Percentiles rank a stretch among this genome's conserved stretches.
phyloP scores from a whole-genome alignment of 2,113 vertebrate genomes.

The Leptosomus discolor region DNA sequence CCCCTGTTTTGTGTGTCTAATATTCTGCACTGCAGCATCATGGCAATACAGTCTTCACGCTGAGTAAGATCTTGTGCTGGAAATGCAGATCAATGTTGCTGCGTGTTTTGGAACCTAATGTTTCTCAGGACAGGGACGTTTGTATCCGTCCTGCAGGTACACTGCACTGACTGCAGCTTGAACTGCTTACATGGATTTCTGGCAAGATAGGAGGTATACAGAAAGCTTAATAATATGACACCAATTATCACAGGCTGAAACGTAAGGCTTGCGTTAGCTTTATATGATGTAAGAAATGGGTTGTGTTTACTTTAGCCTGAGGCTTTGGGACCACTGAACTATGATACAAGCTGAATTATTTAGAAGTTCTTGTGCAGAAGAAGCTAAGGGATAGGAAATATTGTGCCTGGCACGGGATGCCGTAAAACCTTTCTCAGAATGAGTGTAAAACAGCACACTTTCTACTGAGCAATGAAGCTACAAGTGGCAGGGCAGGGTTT shows the following conservation, averaged over 20 bases:
- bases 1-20: not conserved
- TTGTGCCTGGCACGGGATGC: not conserved
- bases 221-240: not conserved
- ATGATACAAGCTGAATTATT: conserved; percentile 10
- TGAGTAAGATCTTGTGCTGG: not conserved
- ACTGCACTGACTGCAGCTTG: not conserved
- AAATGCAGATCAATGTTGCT: not conserved
- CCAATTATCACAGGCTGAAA: conserved; percentile 20
- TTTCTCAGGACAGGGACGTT: not conserved
- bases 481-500: not conserved
- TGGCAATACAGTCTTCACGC: not conserved
- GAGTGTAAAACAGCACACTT: not conserved
- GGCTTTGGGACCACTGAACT: conserved; percentile 27
- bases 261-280: conserved; percentile 21
- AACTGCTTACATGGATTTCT: not conserved
- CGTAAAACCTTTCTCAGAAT: not conserved
- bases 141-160: not conserved
- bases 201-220: not conserved
- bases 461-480: not conserved
- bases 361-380: not conserved
- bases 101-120: not conserved
- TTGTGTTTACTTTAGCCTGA: conserved; percentile 14
- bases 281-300: not conserved
- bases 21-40: not conserved
- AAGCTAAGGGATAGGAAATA: conserved; percentile 1